Evolutionary conservation across 2,888 invertebrate species (phyloP).

Genomic region (Brenthis daphne): DNA sequence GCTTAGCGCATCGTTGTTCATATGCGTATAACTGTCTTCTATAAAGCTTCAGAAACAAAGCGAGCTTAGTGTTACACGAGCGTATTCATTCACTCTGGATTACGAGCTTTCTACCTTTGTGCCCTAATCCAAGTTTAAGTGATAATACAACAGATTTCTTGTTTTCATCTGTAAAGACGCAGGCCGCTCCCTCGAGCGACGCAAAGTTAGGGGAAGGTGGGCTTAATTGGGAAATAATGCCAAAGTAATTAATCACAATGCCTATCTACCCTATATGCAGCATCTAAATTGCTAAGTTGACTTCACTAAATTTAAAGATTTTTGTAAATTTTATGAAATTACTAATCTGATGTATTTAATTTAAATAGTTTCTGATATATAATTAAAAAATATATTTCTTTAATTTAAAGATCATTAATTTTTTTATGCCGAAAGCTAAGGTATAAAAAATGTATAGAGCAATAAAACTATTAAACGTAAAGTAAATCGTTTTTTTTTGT

Average conservation of each 20-base stretch:
- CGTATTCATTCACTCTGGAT: slow-evolving; percentile 44
- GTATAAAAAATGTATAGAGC: background rate
- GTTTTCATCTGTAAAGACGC: slow-evolving; percentile 55
- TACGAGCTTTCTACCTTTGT: slow-evolving; percentile 64
- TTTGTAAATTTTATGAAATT: slow-evolving; percentile 5
- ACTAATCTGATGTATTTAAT: background rate
- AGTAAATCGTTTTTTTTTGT: background rate
- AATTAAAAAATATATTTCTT: too few relatives aligned
- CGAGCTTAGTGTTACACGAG: slow-evolving; percentile 27
- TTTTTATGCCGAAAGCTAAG: too few relatives aligned
- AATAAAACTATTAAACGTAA: too few relatives aligned
- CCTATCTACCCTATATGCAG: slow-evolving; percentile 29
- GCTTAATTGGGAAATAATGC: slow-evolving; percentile 81
- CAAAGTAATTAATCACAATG: slow-evolving; percentile 77
- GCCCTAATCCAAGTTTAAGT: slow-evolving; percentile 57
- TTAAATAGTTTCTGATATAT: too few relatives aligned
- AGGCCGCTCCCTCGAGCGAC: slow-evolving; percentile 60
- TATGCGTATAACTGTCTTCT: slow-evolving; percentile 2
- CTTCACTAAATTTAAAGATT: background rate
- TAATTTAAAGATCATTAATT: too few relatives aligned
- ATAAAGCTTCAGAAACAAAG: slow-evolving; percentile 28
- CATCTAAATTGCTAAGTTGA: background rate
- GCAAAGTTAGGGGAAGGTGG: slow-evolving; percentile 68
- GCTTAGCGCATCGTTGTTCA: slow-evolving; percentile 1
- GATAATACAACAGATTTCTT: slow-evolving; percentile 69